These are phyloP conservation scores for Patella ulyssiponensis DNA, from an alignment of 2,888 invertebrate species.

Conservation along the genomic window DNA sequence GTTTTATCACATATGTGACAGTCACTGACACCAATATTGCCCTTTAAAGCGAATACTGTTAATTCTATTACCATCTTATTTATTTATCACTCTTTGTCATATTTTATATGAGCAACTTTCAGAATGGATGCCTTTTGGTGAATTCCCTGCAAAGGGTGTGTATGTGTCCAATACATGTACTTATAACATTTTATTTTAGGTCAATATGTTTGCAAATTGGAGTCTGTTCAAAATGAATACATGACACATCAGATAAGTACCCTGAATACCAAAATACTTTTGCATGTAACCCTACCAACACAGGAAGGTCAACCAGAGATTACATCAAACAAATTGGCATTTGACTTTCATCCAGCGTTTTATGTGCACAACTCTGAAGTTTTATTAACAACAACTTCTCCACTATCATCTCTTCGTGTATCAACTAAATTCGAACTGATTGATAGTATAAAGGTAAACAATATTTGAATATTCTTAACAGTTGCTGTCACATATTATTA, in stretches of 20 bases:
- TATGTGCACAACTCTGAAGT: constrained; percentile 62
- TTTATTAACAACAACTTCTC: constrained; percentile 57
- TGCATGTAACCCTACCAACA: constrained; percentile 48
- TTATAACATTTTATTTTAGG: constrained; percentile 43
- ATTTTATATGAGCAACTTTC: background rate
- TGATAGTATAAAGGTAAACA: constrained; percentile 57
- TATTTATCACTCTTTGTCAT: too few relatives aligned
- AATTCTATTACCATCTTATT: too few relatives aligned
- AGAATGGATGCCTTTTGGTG: too few relatives aligned
- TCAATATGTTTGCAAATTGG: constrained; percentile 57
- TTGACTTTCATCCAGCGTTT: constrained; percentile 66
- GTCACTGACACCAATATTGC: too few relatives aligned
- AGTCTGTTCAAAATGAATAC: constrained; percentile 24
- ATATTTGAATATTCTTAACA: too few relatives aligned
- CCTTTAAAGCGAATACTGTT: too few relatives aligned
- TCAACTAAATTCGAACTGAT: constrained; percentile 47
- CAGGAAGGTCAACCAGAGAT: constrained; percentile 59
- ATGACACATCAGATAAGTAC: constrained; percentile 50
- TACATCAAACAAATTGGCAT: constrained; percentile 40
- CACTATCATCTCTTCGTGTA: constrained; percentile 55
- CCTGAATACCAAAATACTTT: constrained; percentile 46
- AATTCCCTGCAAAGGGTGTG: too few relatives aligned
- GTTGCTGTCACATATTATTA: too few relatives aligned
- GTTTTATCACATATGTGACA: too few relatives aligned
- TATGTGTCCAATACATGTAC: too few relatives aligned